phyloP scores from a whole-genome alignment of 2,797 vertebrate species.

The Rallus crepitans region DNA sequence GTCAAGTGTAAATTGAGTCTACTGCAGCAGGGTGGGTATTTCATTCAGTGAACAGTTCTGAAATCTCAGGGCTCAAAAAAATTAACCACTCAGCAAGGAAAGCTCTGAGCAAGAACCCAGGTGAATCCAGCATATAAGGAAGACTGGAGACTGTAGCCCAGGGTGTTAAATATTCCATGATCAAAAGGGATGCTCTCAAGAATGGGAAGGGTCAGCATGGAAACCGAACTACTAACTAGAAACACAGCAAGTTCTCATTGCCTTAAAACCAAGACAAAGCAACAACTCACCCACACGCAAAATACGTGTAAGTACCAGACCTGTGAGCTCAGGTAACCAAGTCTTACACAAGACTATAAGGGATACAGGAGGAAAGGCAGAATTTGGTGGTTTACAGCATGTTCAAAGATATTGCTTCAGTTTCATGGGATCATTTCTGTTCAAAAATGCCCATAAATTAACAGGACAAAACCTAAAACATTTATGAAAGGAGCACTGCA shows the following conservation, averaged over 20 bases:
- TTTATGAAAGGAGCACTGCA: background rate
- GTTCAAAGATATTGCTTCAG: background rate
- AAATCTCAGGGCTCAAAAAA: background rate
- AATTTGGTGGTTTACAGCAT: background rate
- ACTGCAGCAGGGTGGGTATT: background rate
- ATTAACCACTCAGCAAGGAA: background rate
- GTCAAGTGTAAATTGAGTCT: background rate
- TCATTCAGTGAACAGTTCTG: background rate
- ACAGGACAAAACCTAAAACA: background rate
- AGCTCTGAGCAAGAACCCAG: background rate
- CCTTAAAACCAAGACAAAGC: background rate
- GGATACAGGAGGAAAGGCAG: background rate
- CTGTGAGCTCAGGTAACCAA: background rate
- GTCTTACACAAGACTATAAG: background rate
- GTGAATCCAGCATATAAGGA: background rate
- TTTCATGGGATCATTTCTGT: background rate
- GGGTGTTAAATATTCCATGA: background rate
- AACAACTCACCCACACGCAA: background rate
- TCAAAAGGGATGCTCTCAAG: background rate
- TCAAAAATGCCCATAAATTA: background rate
- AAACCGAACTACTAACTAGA: background rate
- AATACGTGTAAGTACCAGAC: background rate
- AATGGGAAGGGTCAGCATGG: background rate
- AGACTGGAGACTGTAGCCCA: background rate
- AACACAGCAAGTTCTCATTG: background rate